Percentiles rank a stretch among this genome's conserved stretches.
phyloP scores from a whole-genome alignment of 2,888 invertebrate genomes.

The Eueremaeus valkanovi region DNA sequence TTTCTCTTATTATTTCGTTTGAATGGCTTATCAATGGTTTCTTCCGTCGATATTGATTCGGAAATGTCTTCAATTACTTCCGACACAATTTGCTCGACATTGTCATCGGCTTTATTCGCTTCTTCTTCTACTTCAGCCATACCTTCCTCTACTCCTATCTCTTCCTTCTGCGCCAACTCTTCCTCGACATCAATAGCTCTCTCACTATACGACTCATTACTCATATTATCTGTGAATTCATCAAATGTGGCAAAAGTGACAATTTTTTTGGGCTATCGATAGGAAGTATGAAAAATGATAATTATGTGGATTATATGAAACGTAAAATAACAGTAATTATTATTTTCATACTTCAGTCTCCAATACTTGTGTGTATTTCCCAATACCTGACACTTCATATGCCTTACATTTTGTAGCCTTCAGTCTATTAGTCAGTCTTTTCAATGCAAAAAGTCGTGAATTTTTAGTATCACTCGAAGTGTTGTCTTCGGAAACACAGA shows the following conservation, averaged over 20 bases:
- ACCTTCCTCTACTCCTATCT: too few relatives aligned
- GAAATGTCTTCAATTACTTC: neutral
- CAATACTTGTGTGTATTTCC: neutral
- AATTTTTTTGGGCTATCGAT: neutral
- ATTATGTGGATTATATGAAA: too few relatives aligned
- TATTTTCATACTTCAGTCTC: neutral
- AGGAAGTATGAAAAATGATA: neutral
- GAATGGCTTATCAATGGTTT: neutral
- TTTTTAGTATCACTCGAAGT: neutral
- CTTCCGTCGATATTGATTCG: neutral
- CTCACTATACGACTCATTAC: neutral
- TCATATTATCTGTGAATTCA: neutral
- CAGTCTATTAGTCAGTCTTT: slow-evolving; percentile 3
- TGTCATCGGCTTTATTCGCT: neutral
- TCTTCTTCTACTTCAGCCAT: too few relatives aligned
- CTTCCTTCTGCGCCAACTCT: too few relatives aligned
- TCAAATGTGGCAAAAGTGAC: slow-evolving; percentile 4
- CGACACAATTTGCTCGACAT: neutral
- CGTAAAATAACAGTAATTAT: neutral
- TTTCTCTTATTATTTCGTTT: too few relatives aligned
- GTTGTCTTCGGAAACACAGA: too few relatives aligned
- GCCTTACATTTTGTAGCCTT: neutral
- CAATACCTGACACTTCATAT: neutral
- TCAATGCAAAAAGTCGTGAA: neutral
- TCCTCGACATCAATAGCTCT: neutral